Evolutionary conservation across 2,113 vertebrate species (phyloP), one percentile per base, ranked within the genome.

Genomic region (Lepisosteus oculatus): DNA sequence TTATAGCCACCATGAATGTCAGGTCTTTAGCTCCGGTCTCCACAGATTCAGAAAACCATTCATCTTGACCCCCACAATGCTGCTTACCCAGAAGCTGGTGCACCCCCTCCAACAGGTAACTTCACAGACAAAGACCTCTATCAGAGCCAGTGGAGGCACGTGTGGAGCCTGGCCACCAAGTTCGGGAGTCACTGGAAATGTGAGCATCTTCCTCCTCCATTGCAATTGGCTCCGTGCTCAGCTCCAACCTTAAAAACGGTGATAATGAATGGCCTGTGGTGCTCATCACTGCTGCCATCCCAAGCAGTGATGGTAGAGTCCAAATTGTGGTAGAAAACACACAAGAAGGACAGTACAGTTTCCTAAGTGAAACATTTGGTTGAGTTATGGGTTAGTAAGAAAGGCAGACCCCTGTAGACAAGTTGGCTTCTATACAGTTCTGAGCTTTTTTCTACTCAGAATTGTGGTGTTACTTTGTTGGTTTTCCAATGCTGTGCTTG

Each of bases 231-330:
- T 3, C 0, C n/a, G 12, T 2, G 63, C 56, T 7, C 66, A 43
- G 12, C 29, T 55, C 55, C 6, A 68, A 61, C 45, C 14, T 73
- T 11, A 17, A 73, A 51, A 55, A 13, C 3, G 72, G 42, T 6
- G 63, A 72, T 43, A 73, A 73, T 9, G 64, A 73, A 12, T 73
- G 72, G 66, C 72, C 72, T 12, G 12, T 74, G 17, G 72, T 42
- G 17, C 3, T 70, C 4, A 15, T 70, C 17, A 6, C 15, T 2
- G 65, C 44, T 6, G n/a, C 45, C 29, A 14, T 74, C 6, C 68
- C 47, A 8, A 62, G 62, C 44, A 4, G 17, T 29, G 66, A 74
- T 41, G 44, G 43, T 3, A 73, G n/a, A 13, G 55, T 68, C n/a
- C 11, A 54, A 3, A 74, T 43, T n/a, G 67, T 69, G 3, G 57